Percentiles rank a stretch among this genome's conserved stretches.
Conservation (phyloP, 2,888 invertebrate genomes). For the Mesorhabditis belari region DNA sequence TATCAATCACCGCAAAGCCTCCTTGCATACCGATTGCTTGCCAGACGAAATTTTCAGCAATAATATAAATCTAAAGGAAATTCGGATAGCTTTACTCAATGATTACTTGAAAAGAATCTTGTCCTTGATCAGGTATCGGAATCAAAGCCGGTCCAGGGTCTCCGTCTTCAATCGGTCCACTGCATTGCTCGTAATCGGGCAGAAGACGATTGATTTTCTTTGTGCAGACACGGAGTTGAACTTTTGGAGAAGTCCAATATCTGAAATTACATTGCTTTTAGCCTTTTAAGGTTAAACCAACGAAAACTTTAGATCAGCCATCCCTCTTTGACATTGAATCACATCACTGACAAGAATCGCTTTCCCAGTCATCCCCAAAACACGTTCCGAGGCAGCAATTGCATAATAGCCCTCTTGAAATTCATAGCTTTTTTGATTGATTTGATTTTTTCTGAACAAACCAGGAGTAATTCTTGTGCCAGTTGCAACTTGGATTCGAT, state of each 20-base stretch:
- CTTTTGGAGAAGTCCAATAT: constrained; percentile 51
- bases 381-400: constrained; percentile 44
- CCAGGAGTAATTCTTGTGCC: constrained; percentile 42
- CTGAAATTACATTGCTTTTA: constrained; percentile 9
- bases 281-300: constrained; percentile 7
- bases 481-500: constrained; percentile 36
- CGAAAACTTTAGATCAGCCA: constrained; percentile 34
- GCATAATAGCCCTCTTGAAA: constrained; percentile 40
- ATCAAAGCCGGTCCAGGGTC: constrained; percentile 52
- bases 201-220: constrained; percentile 28
- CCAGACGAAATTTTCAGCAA: constrained; percentile 49
- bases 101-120: constrained; percentile 43
- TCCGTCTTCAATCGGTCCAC: constrained; percentile 37
- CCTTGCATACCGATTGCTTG: constrained; percentile 37
- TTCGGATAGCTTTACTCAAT: background rate
- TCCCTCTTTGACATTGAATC: constrained; percentile 34
- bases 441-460: constrained; percentile 3
- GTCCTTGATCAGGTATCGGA: constrained; percentile 42
- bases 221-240: constrained; percentile 42
- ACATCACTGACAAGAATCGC: constrained; percentile 47
- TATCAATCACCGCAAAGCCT: constrained; percentile 51
- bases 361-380: constrained; percentile 36
- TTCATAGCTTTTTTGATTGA: background rate
- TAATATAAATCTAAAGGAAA: constrained; percentile 39
- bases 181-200: constrained; percentile 48